phyloP scores from a whole-genome alignment of 2,113 vertebrate genomes.

The Rhinolophus sinicus region DNA sequence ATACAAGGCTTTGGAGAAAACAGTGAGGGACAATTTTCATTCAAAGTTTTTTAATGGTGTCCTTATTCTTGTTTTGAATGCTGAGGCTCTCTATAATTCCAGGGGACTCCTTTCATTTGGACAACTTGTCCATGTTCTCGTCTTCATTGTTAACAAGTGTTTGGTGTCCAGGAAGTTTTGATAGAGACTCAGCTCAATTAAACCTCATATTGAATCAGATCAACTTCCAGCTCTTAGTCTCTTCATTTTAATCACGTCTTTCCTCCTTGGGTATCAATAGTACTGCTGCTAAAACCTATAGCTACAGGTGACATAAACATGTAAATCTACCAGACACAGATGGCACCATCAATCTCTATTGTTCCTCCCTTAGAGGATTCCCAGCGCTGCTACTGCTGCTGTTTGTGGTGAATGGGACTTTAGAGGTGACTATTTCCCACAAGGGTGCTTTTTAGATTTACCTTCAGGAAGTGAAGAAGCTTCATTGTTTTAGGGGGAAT shows the following conservation, averaged over 20 bases:
- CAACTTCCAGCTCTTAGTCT: not conserved
- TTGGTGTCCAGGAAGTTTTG: not conserved
- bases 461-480: slow-evolving; percentile 44
- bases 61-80: not conserved
- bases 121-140: not conserved
- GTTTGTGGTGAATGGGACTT: not conserved
- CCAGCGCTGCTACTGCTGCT: not conserved
- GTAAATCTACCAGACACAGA: slow-evolving; percentile 57
- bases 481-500: not conserved
- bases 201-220: slow-evolving; percentile 2
- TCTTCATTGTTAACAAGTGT: not conserved
- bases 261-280: not conserved
- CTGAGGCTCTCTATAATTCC: not conserved
- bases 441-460: slow-evolving; percentile 1
- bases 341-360: slow-evolving; percentile 41
- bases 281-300: slow-evolving; percentile 44
- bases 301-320: slow-evolving; percentile 46
- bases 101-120: not conserved
- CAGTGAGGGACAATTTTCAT: not conserved
- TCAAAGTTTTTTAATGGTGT: not conserved
- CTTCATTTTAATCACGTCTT: slow-evolving; percentile 55
- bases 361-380: not conserved
- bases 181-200: not conserved
- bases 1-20: not conserved
- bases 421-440: slow-evolving; percentile 2